Evolutionary conservation across 2,797 vertebrate genomes (phyloP).

Genomic region (Poeciliopsis paucimaculata): DNA sequence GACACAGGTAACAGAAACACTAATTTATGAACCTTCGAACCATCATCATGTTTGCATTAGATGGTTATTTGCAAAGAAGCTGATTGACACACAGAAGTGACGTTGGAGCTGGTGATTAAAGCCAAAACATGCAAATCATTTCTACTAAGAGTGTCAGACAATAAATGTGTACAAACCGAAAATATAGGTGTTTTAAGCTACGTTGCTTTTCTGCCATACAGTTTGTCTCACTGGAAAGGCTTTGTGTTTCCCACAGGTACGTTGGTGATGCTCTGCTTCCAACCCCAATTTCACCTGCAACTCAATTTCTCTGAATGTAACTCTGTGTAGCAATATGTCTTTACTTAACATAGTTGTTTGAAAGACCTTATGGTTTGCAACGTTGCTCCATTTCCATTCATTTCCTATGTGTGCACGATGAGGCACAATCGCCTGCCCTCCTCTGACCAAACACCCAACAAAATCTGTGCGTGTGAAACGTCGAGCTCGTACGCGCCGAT

Average conservation of each 20-base stretch:
- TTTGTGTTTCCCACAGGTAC: background rate
- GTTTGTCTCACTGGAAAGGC: background rate
- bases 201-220: background rate
- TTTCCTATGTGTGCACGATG: too few relatives aligned
- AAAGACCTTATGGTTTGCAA: background rate
- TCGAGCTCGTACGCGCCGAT: background rate
- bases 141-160: background rate
- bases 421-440: too few relatives aligned
- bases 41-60: background rate
- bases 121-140: background rate
- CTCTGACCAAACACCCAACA: background rate
- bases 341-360: background rate
- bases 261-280: too few relatives aligned
- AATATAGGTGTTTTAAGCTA: background rate
- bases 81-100: background rate
- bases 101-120: too few relatives aligned
- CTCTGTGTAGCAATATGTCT: background rate
- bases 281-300: background rate
- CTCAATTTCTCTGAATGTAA: background rate
- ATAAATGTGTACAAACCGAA: background rate
- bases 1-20: background rate
- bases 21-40: background rate
- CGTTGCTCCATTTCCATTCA: too few relatives aligned
- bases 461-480: background rate
- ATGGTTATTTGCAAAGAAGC: background rate